Percentiles rank a stretch among this genome's conserved stretches.
phyloP scores from a whole-genome alignment of 2,888 invertebrate species.

The Hyalella azteca region DNA sequence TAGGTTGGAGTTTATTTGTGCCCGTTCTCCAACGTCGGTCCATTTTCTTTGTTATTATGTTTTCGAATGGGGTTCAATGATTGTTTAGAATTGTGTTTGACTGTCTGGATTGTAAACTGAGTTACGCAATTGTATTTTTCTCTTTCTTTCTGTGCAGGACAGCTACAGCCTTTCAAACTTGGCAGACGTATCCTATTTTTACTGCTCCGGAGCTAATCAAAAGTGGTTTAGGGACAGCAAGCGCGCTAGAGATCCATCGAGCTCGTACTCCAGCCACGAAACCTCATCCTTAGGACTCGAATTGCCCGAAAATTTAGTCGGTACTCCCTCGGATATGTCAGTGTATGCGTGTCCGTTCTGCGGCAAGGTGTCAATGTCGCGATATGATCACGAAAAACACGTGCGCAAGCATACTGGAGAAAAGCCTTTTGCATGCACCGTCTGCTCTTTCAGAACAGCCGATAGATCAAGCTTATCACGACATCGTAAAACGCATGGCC shows the following conservation, averaged over 20 bases:
- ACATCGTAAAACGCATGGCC: slow-evolving; percentile 35
- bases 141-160: slow-evolving; percentile 4
- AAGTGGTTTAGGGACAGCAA: neutral
- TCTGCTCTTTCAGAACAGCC: slow-evolving; percentile 37
- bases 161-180: slow-evolving; percentile 8
- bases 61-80: no score
- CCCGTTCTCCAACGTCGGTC: no score
- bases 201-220: neutral
- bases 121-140: slow-evolving; percentile 28
- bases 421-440: slow-evolving; percentile 36
- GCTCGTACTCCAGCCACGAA: neutral
- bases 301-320: neutral
- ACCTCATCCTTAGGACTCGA: neutral
- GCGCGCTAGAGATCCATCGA: neutral
- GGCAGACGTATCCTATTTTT: slow-evolving; percentile 21
- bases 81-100: no score
- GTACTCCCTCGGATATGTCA: neutral
- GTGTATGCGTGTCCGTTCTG: slow-evolving; percentile 32
- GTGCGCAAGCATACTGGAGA: slow-evolving; percentile 43
- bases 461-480: slow-evolving; percentile 39
- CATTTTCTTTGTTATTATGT: no score
- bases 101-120: neutral
- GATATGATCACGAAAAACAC: slow-evolving; percentile 36
- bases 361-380: slow-evolving; percentile 38
- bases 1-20: no score